Evolutionary conservation across 53 echinoderm and acorn worm species (phyloP).

Genomic region (Echinarachnius parma): DNA sequence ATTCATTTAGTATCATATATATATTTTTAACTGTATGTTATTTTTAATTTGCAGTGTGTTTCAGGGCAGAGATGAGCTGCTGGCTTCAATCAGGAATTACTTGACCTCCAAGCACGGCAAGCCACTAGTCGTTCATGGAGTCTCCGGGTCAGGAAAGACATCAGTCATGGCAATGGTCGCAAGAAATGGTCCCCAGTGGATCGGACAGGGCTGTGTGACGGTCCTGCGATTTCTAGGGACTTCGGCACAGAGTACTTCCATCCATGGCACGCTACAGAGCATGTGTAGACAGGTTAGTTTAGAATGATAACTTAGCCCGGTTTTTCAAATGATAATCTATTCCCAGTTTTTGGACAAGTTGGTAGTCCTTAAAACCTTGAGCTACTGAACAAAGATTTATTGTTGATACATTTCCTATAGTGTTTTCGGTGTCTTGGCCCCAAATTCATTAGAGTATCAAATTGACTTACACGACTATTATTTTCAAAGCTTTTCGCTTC

Average conservation of each 20-base stretch:
- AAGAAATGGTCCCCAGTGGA: conserved; percentile 40
- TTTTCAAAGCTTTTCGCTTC: too few species aligned
- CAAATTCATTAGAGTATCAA: too few species aligned
- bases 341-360: too few species aligned
- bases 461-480: too few species aligned
- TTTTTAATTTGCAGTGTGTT: conserved; percentile 73
- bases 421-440: too few species aligned
- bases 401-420: too few species aligned
- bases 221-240: conserved; percentile 75
- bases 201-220: conserved; percentile 38
- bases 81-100: conserved; percentile 40
- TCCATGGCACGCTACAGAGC: conserved; percentile 62
- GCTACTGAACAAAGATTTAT: too few species aligned
- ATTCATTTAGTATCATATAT: too few species aligned
- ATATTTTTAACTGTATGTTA: too few species aligned
- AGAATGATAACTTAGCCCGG: too few species aligned
- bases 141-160: conserved; percentile 88
- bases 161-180: conserved; percentile 93
- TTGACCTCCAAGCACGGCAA: conserved; percentile 42
- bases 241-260: conserved; percentile 60
- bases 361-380: too few species aligned
- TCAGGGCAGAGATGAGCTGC: conserved; percentile 69
- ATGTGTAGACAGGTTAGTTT: conserved; percentile 80
- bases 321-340: too few species aligned
- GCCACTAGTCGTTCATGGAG: conserved; percentile 71